A percentile compares a stretch with the other conserved stretches of the same genome.
These are phyloP conservation scores for Bombyx mandarina DNA, from an alignment of 1,140 invertebrate genomes.

Conservation along the genomic window DNA sequence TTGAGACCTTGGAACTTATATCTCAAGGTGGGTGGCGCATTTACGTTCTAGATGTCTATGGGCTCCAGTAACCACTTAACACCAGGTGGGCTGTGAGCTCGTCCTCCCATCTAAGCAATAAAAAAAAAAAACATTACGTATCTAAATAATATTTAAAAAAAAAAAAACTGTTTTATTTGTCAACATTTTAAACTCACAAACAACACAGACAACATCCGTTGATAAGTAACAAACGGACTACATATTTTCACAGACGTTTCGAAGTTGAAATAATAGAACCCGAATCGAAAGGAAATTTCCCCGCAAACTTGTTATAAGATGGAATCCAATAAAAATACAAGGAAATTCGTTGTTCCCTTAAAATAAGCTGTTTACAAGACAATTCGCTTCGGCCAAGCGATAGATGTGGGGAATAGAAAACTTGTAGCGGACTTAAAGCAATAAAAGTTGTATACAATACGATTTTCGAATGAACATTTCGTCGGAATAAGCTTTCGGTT, in stretches of 20 bases:
- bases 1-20: no score
- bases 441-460: no score
- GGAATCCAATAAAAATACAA: constrained; percentile 42
- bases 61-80: no score
- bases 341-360: constrained; percentile 41
- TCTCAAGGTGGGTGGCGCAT: no score
- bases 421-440: no score
- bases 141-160: background rate
- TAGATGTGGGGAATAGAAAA: no score
- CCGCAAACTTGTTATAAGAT: constrained; percentile 30
- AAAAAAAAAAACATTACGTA: background rate
- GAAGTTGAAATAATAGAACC: constrained; percentile 5
- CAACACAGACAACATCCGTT: background rate
- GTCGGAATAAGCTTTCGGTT: no score
- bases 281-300: constrained; percentile 10
- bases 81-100: no score
- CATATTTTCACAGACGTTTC: constrained; percentile 1
- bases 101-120: background rate
- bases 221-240: background rate
- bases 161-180: background rate
- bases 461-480: no score
- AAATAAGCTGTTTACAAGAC: constrained; percentile 48
- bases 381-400: constrained; percentile 15
- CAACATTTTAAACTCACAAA: background rate
- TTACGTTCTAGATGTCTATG: no score